Base-by-base conservation (phyloP, 2,888 invertebrate genomes). In the Eudemis profundana region DNA sequence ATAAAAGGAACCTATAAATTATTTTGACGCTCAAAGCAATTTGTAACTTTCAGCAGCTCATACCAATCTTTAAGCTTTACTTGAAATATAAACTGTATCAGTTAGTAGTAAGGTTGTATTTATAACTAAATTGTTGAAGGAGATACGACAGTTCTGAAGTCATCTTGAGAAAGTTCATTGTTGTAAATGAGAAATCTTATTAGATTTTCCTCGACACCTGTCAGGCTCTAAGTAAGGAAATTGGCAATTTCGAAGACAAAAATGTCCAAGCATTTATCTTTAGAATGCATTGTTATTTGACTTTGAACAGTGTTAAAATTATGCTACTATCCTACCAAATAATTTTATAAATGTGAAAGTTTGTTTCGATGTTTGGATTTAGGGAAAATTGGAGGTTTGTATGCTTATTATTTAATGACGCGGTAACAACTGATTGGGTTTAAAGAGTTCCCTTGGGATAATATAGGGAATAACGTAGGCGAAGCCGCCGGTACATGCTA, bases 1-100 rank as follows among this genome's bases (percentile, higher is more conserved):
- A 62, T 56, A 49, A 23, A 15, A 49, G n/a, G 23, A 44, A 21
- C 23, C 49, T 42, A 33, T 57, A 57, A 63, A 42, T 56, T 42
- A 56, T 42, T 21, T 42, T 56, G 56, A 36, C 63, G 42, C n/a
- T n/a, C 21, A 44, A 56, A 56, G 12, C 15, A 7, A 14, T 4
- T 15, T 1, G 7, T 36, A 15, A 27, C 17, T 44, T 56, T 40
- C 12, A 4, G 17, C 12, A 17, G 5, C 40, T 29, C 54, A 12
- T 56, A n/a, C 12, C 27, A 10, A 1, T 29, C 5, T 54, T 23
- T 17, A 10, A 12, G 12, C 4, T 15, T 46, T n/a, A 2, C 3
- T 23, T 7, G 12, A 4, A 42, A n/a, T 15, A 10, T 17, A 8
- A 7, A 42, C 17, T 42, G 10, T 44, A 44, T 56, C 17, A 1